These are phyloP conservation scores for Calliphora vicina DNA, from an alignment of 1,140 invertebrate species.

Conservation along the genomic window DNA sequence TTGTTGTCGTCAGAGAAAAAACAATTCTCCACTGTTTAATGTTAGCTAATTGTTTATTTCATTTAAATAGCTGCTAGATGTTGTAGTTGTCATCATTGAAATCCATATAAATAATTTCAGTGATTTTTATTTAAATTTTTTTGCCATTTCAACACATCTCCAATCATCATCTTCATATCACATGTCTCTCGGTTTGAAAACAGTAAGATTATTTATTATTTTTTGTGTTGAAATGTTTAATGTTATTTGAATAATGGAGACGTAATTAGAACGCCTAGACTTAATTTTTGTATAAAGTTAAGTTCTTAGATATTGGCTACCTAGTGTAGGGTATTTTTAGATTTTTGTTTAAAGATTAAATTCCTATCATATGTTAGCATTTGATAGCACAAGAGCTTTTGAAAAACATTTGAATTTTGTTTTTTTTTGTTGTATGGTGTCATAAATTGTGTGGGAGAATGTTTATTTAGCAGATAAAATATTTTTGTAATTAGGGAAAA, in stretches of 20 bases:
- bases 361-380: constrained; percentile 16
- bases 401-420: background rate
- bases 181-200: constrained; percentile 3
- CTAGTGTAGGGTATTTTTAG: background rate
- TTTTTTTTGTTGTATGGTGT: no score
- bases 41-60: constrained; percentile 12
- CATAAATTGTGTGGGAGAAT: background rate
- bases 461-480: constrained; percentile 17
- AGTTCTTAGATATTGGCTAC: background rate
- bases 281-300: no score
- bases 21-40: background rate
- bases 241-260: constrained; percentile 29
- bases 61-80: background rate
- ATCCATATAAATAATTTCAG: constrained; percentile 29
- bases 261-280: constrained; percentile 25
- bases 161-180: background rate
- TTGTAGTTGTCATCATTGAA: background rate
- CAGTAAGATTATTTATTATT: background rate
- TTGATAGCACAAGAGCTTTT: background rate
- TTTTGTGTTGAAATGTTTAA: background rate
- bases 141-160: constrained; percentile 19
- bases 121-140: background rate
- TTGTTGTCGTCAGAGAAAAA: background rate
- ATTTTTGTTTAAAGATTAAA: constrained; percentile 6
- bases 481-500: background rate